phyloP scores from a whole-genome alignment of 2,113 vertebrate species.

The Sphaerodactylus townsendi region DNA sequence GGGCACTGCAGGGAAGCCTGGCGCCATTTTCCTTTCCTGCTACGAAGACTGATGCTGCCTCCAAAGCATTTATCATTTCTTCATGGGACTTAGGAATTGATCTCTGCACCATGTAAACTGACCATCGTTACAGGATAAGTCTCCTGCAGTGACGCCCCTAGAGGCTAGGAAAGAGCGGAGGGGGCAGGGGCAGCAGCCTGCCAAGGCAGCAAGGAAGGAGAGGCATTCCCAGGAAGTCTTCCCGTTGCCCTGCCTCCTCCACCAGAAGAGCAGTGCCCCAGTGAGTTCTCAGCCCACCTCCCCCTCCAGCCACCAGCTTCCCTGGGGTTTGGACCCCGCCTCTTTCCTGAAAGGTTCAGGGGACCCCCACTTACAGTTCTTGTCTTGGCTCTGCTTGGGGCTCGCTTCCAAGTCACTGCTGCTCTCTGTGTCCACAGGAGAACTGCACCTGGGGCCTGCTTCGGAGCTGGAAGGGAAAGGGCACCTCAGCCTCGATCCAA shows the following conservation, averaged over 20 bases:
- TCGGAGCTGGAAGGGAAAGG: slow-evolving; percentile 77
- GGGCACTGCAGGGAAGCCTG: too few relatives aligned
- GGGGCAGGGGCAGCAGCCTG: too few relatives aligned
- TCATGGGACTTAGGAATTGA: not conserved
- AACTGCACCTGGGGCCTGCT: slow-evolving; percentile 86
- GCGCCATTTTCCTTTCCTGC: too few relatives aligned
- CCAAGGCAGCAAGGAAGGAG: not conserved
- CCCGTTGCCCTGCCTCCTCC: too few relatives aligned
- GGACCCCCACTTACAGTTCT: slow-evolving; percentile 52
- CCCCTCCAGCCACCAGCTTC: not conserved
- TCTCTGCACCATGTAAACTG: not conserved
- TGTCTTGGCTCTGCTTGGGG: slow-evolving; percentile 74
- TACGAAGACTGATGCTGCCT: too few relatives aligned
- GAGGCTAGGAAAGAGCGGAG: too few relatives aligned
- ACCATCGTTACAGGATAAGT: rapidly evolving
- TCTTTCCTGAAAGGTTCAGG: too few relatives aligned
- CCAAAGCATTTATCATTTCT: too few relatives aligned
- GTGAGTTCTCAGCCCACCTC: not conserved
- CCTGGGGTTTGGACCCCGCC: too few relatives aligned
- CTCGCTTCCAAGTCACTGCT: slow-evolving; percentile 48
- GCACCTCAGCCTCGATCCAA: not conserved
- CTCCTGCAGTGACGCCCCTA: too few relatives aligned
- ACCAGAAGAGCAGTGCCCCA: too few relatives aligned
- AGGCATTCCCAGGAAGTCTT: too few relatives aligned
- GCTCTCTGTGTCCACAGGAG: slow-evolving; percentile 79